phyloP scores from a whole-genome alignment of 2,113 vertebrate species.

The Poecile atricapillus region DNA sequence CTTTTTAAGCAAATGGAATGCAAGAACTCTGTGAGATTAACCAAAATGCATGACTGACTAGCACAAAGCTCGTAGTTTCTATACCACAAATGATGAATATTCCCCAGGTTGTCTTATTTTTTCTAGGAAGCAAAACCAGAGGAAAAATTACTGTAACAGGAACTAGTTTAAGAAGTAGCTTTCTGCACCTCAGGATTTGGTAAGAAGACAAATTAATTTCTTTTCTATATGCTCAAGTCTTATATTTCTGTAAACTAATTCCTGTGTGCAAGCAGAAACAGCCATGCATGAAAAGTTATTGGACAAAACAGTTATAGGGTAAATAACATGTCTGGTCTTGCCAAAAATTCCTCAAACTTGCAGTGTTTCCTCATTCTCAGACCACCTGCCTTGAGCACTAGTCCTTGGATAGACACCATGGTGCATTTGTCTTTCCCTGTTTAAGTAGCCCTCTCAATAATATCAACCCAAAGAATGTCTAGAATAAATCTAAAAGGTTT shows the following conservation, averaged over 20 bases:
- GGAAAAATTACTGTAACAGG: not conserved
- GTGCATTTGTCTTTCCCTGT: not conserved
- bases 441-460: not conserved
- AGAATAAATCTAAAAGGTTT: not conserved
- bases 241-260: not conserved
- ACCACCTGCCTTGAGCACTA: not conserved
- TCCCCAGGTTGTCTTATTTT: not conserved
- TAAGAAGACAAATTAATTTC: not conserved
- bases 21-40: not conserved
- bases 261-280: not conserved
- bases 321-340: not conserved
- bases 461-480: not conserved
- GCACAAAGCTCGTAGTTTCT: not conserved
- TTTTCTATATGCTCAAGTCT: not conserved
- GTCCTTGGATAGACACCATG: not conserved
- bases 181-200: not conserved
- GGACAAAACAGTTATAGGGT: not conserved
- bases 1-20: not conserved
- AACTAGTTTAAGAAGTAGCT: not conserved
- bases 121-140: not conserved
- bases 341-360: not conserved
- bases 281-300: not conserved
- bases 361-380: not conserved
- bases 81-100: not conserved
- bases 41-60: not conserved